Base-by-base conservation (phyloP, 1,140 invertebrate species). In the Portunus trituberculatus region DNA sequence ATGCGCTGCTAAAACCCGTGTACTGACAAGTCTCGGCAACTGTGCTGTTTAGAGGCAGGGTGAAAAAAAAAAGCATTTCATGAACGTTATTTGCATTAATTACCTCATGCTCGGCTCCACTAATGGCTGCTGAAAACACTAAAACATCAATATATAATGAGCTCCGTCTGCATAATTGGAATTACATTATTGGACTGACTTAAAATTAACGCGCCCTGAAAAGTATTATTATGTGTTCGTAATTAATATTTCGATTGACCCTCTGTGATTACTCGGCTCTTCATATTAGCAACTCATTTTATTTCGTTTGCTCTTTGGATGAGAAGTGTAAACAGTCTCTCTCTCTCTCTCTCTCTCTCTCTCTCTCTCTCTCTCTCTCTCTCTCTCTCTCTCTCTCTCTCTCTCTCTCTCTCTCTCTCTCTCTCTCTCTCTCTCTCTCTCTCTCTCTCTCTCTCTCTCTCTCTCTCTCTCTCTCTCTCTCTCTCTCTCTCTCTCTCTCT, bases 101-200 rank as follows among this genome's bases (percentile, higher is more conserved):
- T 76, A n/a, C 67, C 67, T 76, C 67, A 76, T 76, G 67, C 67
- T 76, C 20, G 20, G 67, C 67, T 25, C 67, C 67, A 20, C 67
- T 76, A 76, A 76, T 76, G 67, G 67, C 67, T 7, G 67, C 67
- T 76, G 67, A 76, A 76, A 76, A 76, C 67, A n/a, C 25, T 76
- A 76, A 76, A 76, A 76, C 67, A n/a, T 76, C 67, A 76, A 76
- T 76, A n/a, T 76, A n/a, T 76, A 76, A 76, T 76, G 67, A 76
- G 67, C 67, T 76, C 67, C 67, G 67, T 76, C 67, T 76, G 67
- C 67, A 76, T 76, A 76, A 76, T 76, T 76, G 25, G 67, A 25
- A 76, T 76, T 76, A n/a, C 67, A 76, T 76, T 76, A 76, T 76
- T 76, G 67, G 67, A 76, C n/a, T 76, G 67, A 76, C 67, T 76